Evolutionary conservation across 2,113 vertebrate genomes (phyloP).

Genomic region (Lophius piscatorius): DNA sequence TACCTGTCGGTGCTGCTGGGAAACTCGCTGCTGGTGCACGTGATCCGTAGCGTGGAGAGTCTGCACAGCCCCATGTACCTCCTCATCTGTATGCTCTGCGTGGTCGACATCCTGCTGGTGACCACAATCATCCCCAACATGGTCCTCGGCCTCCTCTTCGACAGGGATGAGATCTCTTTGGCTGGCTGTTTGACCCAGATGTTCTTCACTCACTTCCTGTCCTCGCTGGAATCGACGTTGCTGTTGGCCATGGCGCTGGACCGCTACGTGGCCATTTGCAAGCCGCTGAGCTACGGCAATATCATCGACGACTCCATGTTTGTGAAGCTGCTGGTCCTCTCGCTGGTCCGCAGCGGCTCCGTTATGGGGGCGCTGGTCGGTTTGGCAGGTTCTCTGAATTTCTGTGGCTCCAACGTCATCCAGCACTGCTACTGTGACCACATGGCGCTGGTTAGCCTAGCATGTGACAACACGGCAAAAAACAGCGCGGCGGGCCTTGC

Average conservation of each 20-base stretch:
- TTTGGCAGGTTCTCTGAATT: slow-evolving; percentile 72
- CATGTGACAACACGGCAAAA: slow-evolving; percentile 60
- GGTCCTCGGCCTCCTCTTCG: slow-evolving; percentile 71
- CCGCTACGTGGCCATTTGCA: slow-evolving; percentile 81
- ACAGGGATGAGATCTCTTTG: slow-evolving; percentile 69
- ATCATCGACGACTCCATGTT: slow-evolving; percentile 48
- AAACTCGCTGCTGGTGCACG: slow-evolving; percentile 66
- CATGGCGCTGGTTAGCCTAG: slow-evolving; percentile 82
- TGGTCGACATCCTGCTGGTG: slow-evolving; percentile 67
- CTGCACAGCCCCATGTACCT: slow-evolving; percentile 82
- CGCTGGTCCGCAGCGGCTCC: slow-evolving; percentile 69
- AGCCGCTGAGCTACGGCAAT: slow-evolving; percentile 73
- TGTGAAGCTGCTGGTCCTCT: slow-evolving; percentile 63
- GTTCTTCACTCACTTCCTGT: slow-evolving; percentile 83
- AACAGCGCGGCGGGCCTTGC: slow-evolving; percentile 64
- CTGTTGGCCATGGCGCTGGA: slow-evolving; percentile 81
- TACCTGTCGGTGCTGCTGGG: slow-evolving; percentile 67
- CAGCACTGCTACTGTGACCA: slow-evolving; percentile 81
- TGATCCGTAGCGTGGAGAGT: slow-evolving; percentile 49
- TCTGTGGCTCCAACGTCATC: slow-evolving; percentile 73
- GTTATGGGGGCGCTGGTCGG: slow-evolving; percentile 73
- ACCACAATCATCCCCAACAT: slow-evolving; percentile 73
- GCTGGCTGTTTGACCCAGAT: slow-evolving; percentile 81
- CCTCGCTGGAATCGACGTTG: slow-evolving; percentile 78
- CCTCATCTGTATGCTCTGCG: slow-evolving; percentile 77